These are phyloP conservation scores for Lanistes nyassanus DNA, from an alignment of 1,140 invertebrate species.

Conservation along the genomic window DNA sequence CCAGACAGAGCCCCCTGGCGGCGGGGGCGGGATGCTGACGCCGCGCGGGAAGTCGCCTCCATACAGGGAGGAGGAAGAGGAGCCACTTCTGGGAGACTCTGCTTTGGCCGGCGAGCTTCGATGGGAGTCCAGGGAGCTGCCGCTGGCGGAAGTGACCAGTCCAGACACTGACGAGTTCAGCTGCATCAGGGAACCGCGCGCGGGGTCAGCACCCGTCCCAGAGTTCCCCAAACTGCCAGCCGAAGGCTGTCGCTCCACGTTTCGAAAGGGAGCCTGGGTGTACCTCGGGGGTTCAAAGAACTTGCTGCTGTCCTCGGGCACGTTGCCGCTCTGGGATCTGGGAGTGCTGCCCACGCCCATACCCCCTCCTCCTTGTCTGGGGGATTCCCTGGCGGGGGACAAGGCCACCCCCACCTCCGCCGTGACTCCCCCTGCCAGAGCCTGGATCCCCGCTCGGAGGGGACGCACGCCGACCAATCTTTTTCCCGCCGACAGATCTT, in stretches of 20 bases:
- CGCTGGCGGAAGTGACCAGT: too few species aligned
- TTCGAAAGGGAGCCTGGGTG: conserved; percentile 13
- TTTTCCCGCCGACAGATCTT: conserved; percentile 27
- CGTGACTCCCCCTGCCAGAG: background rate
- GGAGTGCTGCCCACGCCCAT: too few species aligned
- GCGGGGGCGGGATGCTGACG: background rate
- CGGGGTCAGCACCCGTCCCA: too few species aligned
- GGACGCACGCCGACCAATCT: conserved; percentile 5
- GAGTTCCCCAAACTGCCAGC: too few species aligned
- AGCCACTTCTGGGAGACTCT: conserved; percentile 8
- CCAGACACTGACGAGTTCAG: too few species aligned
- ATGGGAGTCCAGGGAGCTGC: too few species aligned
- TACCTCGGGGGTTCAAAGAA: conserved; percentile 9
- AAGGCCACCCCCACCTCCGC: background rate
- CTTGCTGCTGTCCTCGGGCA: too few species aligned
- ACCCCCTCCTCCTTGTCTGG: background rate
- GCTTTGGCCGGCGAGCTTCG: too few species aligned
- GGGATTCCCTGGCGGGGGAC: background rate
- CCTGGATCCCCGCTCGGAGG: background rate
- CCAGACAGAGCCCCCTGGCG: background rate
- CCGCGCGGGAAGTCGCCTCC: background rate
- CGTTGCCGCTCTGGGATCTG: too few species aligned
- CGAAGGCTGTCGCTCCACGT: background rate
- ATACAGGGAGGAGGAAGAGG: background rate
- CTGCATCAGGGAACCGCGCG: too few species aligned